Evolutionary conservation across 2,888 invertebrate species (phyloP).

Genomic region (Eulithis prunata): DNA sequence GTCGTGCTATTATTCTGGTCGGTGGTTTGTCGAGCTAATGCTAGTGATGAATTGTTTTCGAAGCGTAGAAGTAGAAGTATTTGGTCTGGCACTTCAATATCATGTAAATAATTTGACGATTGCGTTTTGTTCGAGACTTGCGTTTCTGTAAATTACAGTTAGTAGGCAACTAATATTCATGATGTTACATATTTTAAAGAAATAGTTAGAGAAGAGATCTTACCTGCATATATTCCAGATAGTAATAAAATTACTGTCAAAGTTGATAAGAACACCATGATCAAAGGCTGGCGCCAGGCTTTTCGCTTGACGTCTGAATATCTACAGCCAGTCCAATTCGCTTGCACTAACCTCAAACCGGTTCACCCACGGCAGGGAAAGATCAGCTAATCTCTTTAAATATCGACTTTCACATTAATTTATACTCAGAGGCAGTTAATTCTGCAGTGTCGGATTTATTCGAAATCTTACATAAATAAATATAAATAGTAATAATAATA

Average conservation of each 20-base stretch:
- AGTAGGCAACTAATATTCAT: background rate
- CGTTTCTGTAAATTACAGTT: conserved; percentile 35
- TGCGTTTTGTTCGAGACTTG: conserved; percentile 43
- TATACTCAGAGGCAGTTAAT: conserved; percentile 15
- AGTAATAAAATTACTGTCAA: conserved; percentile 40
- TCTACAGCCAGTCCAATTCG: conserved; percentile 63
- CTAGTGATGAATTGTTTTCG: conserved; percentile 43
- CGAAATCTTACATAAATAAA: background rate
- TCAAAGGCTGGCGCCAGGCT: conserved; percentile 51
- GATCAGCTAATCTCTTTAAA: conserved; percentile 52
- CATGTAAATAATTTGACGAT: conserved; percentile 36
- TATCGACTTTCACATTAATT: conserved; percentile 65
- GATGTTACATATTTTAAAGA: background rate
- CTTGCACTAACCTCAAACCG: conserved; percentile 66
- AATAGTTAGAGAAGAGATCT: conserved; percentile 13
- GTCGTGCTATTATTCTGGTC: conserved; percentile 46
- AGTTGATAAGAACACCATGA: conserved; percentile 43
- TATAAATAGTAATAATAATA: no score
- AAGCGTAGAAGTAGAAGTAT: conserved; percentile 57
- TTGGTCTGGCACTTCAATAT: conserved; percentile 65
- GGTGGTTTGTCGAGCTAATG: conserved; percentile 53
- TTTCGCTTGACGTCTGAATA: conserved; percentile 63
- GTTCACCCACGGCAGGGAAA: conserved; percentile 65
- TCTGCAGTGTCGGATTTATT: conserved; percentile 8
- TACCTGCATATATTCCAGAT: conserved; percentile 34